Base-by-base conservation (phyloP, 2,888 invertebrate genomes). In the Drosophila monieri region DNA sequence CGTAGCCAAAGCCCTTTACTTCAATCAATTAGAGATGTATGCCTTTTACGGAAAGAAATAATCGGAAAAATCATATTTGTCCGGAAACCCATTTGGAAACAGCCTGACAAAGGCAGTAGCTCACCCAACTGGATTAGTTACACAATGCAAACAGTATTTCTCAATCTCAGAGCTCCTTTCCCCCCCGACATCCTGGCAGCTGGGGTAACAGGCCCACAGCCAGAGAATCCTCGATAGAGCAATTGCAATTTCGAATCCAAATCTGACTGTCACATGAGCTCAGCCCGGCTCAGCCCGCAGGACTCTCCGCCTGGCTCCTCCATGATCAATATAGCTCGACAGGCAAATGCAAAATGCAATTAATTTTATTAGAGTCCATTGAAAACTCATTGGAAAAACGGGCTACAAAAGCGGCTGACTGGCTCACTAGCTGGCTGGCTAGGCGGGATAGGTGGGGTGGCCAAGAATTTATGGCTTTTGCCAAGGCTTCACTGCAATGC, bases 321-420 rank as follows among this genome's bases (percentile, higher is more conserved):
- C 59, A 21, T 46, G 27, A 37, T 60, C 39, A 39, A 56, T 61
- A 70, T 25, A 56, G 10, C 66, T 73, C 52, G 49, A 73, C 67
- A 67, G 68, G 55, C 55, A 51, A 64, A 54, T 55, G 70, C 70
- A 73, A 70, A 70, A 70, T 72, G 68, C 72, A 72, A 73, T 72
- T 72, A 73, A 72, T 72, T 72, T 72, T 72, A 72, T 72, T 73
- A 72, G 58, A 73, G 53, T 73, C 59, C 74, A 72, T 59, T 67
- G 71, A 66, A 73, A 73, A 66, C 51, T 66, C 73, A 73, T 72
- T 73, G 68, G 39, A 43, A 73, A 66, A 71, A 21, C 10, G 43
- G 21, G 12, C 15, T 21, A 66, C 43, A 18, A 14, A 30, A n/a
- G 21, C 35, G 35, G 35, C 32, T 32, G 32, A 12, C 12, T 10